Evolutionary conservation across 1,140 invertebrate species (phyloP).

Genomic region (Hyles euphorbiae): DNA sequence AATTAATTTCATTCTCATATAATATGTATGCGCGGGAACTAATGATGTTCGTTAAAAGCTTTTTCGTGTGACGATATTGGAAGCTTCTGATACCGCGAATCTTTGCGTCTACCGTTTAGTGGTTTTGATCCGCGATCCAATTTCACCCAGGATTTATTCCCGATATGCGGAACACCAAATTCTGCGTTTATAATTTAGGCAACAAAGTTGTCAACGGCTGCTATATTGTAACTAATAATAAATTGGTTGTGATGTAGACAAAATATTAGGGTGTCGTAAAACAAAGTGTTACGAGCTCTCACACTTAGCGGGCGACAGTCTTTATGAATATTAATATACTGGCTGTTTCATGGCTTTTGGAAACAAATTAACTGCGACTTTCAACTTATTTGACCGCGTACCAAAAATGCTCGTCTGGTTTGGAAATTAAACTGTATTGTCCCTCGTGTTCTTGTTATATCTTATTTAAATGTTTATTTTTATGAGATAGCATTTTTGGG

Average conservation of each 20-base stretch:
- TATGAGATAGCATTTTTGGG: too few species aligned
- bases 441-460: too few species aligned
- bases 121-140: conserved; percentile 32
- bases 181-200: conserved; percentile 7
- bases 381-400: not conserved
- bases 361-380: conserved; percentile 12
- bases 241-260: conserved; percentile 22
- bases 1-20: too few species aligned
- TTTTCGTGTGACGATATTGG: not conserved
- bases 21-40: too few species aligned
- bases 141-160: conserved; percentile 46
- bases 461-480: too few species aligned
- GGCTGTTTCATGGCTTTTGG: conserved; percentile 13
- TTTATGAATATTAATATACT: conserved; percentile 22
- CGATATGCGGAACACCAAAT: conserved; percentile 42
- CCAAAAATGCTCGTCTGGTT: not conserved
- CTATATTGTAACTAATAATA: conserved; percentile 19
- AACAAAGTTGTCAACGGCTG: conserved; percentile 18
- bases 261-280: conserved; percentile 25
- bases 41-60: not conserved
- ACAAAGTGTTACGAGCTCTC: conserved; percentile 22
- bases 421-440: not conserved
- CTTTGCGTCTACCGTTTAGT: not conserved
- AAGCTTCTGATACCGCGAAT: not conserved
- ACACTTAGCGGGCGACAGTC: conserved; percentile 14